These are phyloP conservation scores for Patagioenas fasciata DNA, from an alignment of 2,113 vertebrate genomes.

Conservation along the genomic window DNA sequence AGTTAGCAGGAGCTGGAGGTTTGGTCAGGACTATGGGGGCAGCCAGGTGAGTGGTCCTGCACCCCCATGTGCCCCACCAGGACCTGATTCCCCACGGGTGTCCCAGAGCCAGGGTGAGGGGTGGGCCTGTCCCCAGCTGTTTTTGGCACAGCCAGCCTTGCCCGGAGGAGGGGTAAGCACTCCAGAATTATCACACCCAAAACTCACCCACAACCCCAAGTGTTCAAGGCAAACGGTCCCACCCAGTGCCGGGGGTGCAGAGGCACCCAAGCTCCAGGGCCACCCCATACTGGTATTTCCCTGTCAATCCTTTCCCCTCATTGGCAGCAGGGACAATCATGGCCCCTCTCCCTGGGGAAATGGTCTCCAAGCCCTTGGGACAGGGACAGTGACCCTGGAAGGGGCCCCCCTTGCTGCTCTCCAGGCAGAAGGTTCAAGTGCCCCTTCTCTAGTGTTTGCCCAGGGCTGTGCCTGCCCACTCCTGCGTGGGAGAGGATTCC, in stretches of 20 bases:
- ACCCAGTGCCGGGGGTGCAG: neutral
- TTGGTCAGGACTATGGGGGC: rapidly evolving
- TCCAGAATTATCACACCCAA: neutral
- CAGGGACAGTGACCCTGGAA: rapidly evolving
- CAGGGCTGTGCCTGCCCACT: neutral
- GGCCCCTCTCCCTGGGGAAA: neutral
- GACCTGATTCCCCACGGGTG: rapidly evolving
- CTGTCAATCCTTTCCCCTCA: neutral
- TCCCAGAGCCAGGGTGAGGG: neutral
- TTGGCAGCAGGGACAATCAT: no score
- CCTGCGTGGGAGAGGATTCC: neutral
- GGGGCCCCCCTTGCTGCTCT: neutral
- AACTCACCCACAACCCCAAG: neutral
- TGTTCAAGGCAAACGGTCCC: neutral
- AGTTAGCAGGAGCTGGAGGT: rapidly evolving
- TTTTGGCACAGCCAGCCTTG: neutral
- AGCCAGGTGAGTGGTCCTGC: rapidly evolving
- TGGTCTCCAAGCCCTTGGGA: neutral
- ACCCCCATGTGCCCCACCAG: neutral
- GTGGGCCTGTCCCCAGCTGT: neutral
- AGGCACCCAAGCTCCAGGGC: neutral
- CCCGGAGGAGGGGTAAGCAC: neutral
- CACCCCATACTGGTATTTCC: neutral
- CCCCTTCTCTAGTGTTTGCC: neutral
- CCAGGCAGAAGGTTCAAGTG: neutral